phyloP scores from a whole-genome alignment of 2,888 invertebrate species.

The Diaperis boleti region DNA sequence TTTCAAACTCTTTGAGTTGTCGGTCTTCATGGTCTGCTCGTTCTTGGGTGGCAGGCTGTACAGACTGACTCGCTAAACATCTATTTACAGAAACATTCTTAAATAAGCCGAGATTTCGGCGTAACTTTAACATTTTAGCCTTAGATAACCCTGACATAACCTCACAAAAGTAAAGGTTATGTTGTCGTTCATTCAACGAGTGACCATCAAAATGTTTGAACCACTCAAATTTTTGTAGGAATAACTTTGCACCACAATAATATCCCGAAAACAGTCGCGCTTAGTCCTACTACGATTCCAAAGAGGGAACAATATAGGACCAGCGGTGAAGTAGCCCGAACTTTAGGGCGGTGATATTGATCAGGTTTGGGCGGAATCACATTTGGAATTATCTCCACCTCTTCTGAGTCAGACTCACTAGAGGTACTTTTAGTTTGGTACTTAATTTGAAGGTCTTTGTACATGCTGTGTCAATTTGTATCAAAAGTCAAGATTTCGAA shows the following conservation, averaged over 20 bases:
- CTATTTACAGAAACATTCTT: background rate
- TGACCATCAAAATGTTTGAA: background rate
- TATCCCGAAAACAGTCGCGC: background rate
- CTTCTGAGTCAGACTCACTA: too few species aligned
- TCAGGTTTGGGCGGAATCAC: background rate
- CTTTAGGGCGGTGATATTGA: background rate
- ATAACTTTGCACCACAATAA: background rate
- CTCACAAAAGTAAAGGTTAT: background rate
- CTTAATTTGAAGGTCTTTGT: too few species aligned
- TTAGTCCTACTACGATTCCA: background rate
- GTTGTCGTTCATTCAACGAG: background rate
- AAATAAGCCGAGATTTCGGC: background rate
- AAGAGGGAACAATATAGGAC: background rate
- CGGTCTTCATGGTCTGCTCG: conserved; percentile 43
- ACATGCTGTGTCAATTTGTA: too few species aligned
- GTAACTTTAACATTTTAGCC: conserved; percentile 8
- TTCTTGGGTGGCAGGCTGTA: conserved; percentile 16
- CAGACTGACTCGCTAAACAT: conserved; percentile 11
- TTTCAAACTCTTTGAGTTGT: conserved; percentile 54
- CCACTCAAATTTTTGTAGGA: background rate
- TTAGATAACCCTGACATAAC: background rate
- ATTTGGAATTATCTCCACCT: too few species aligned
- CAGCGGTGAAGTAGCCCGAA: background rate
- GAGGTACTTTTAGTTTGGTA: too few species aligned
- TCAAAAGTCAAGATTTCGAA: too few species aligned